Conservation (phyloP, 2,888 invertebrate species). For the Agriopis aurantiaria region DNA sequence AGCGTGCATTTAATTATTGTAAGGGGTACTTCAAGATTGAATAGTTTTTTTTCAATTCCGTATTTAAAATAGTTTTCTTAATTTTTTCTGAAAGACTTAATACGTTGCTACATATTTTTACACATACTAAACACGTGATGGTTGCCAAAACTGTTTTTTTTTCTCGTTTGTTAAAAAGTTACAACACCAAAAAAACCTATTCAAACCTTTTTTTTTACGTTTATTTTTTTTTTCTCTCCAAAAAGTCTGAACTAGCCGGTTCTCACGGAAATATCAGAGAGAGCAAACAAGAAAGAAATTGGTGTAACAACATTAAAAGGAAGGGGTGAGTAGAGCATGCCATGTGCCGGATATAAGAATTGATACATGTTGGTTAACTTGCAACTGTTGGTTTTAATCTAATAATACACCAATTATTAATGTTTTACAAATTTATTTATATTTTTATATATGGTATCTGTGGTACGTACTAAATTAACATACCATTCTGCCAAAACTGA, state of each 20-base stretch:
- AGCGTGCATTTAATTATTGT: conserved; percentile 71
- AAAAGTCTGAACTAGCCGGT: conserved; percentile 10
- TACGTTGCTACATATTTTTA: background rate
- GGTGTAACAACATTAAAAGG: conserved; percentile 37
- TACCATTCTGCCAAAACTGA: too few species aligned
- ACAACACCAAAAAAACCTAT: background rate
- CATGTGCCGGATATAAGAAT: conserved; percentile 22
- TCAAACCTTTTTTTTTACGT: background rate
- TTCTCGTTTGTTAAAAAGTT: background rate
- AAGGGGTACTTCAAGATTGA: conserved; percentile 47
- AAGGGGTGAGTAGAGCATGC: conserved; percentile 38
- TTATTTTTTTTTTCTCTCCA: background rate
- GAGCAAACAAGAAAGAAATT: conserved; percentile 39
- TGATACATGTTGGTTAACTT: conserved; percentile 11
- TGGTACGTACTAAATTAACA: too few species aligned
- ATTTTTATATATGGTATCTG: too few species aligned
- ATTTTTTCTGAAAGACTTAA: too few species aligned
- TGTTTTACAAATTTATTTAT: too few species aligned
- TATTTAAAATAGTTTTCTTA: too few species aligned
- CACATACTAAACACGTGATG: too few species aligned
- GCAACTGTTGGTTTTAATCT: background rate
- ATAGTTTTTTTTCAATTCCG: conserved; percentile 1
- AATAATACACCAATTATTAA: background rate
- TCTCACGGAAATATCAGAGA: conserved; percentile 43
- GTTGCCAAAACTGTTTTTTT: too few species aligned